Conservation (phyloP, 2,797 vertebrate species). For the Antennarius maculatus region DNA sequence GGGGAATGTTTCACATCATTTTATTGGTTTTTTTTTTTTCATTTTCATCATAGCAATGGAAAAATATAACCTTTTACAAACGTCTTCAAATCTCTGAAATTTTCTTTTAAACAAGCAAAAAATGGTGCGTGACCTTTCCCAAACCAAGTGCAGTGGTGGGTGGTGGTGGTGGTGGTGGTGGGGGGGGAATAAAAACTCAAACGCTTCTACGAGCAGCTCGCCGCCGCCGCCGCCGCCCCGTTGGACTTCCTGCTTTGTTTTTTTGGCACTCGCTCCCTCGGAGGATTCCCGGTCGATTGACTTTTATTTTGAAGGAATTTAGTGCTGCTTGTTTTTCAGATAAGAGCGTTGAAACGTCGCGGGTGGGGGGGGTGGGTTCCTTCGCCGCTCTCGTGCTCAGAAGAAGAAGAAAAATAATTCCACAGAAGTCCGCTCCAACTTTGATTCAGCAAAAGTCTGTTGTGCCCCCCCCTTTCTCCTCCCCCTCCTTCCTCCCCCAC, state of each 20-base stretch:
- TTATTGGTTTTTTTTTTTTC: constrained; percentile 78
- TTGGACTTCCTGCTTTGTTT: constrained; percentile 59
- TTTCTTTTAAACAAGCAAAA: constrained; percentile 74
- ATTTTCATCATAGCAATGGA: constrained; percentile 93
- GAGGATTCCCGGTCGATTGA: constrained; percentile 11
- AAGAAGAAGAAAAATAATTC: constrained; percentile 62
- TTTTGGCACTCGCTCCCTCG: constrained; percentile 88
- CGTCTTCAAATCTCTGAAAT: constrained; percentile 80
- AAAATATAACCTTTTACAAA: constrained; percentile 99
- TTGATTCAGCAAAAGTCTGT: constrained; percentile 8
- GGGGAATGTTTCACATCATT: constrained; percentile 94
- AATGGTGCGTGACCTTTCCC: constrained; percentile 78
- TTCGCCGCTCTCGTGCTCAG: constrained; percentile 58
- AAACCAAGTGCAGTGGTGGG: constrained; percentile 82
- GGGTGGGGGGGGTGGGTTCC: constrained; percentile 4
- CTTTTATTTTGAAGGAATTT: constrained; percentile 60
- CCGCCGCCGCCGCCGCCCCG: neutral
- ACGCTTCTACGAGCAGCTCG: constrained; percentile 36
- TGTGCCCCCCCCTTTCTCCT: constrained; percentile 8
- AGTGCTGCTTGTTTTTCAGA: constrained; percentile 72
- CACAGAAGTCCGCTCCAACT: constrained; percentile 64
- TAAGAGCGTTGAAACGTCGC: constrained; percentile 14
- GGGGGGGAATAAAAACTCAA: constrained; percentile 71
- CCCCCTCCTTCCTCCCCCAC: constrained; percentile 26
- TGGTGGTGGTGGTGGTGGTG: constrained; percentile 31